Conservation (phyloP, 2,888 invertebrate genomes). For the Ypsolopha sequella region DNA sequence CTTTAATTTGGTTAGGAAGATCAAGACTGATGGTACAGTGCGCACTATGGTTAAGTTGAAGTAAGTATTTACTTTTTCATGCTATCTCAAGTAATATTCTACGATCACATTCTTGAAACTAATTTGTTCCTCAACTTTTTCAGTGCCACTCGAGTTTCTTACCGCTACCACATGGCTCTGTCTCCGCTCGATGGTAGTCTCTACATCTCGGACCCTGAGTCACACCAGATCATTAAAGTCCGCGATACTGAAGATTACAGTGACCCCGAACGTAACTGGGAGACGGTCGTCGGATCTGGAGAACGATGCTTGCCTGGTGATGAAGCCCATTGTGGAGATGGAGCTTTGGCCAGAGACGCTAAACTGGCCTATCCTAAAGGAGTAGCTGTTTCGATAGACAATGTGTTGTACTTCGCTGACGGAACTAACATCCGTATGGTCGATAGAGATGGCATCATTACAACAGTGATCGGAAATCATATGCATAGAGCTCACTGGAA, state of each 20-base stretch:
- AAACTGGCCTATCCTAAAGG: slow-evolving; percentile 97
- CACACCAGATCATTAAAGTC: slow-evolving; percentile 92
- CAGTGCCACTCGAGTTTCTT: slow-evolving; percentile 93
- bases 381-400: slow-evolving; percentile 93
- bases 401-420: slow-evolving; percentile 94
- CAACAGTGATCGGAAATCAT: slow-evolving; percentile 92
- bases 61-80: slow-evolving; percentile 75
- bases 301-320: slow-evolving; percentile 94
- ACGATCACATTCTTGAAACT: slow-evolving; percentile 84
- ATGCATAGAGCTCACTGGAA: slow-evolving; percentile 96
- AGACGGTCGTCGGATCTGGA: slow-evolving; percentile 94
- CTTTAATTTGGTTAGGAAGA: slow-evolving; percentile 92
- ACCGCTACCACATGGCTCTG: slow-evolving; percentile 96
- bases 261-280: slow-evolving; percentile 94
- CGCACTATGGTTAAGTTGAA: slow-evolving; percentile 84
- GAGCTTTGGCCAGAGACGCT: slow-evolving; percentile 91
- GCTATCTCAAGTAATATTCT: slow-evolving; percentile 93
- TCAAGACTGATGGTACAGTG: slow-evolving; percentile 87
- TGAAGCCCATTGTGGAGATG: slow-evolving; percentile 96
- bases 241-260: slow-evolving; percentile 84
- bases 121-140: slow-evolving; percentile 19
- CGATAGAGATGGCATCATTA: slow-evolving; percentile 91
- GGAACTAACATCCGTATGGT: slow-evolving; percentile 96
- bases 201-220: slow-evolving; percentile 96
- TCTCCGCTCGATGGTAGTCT: slow-evolving; percentile 94